These are phyloP conservation scores for Melanerpes aurifrons DNA, from an alignment of 2,113 vertebrate genomes.

Conservation along the genomic window DNA sequence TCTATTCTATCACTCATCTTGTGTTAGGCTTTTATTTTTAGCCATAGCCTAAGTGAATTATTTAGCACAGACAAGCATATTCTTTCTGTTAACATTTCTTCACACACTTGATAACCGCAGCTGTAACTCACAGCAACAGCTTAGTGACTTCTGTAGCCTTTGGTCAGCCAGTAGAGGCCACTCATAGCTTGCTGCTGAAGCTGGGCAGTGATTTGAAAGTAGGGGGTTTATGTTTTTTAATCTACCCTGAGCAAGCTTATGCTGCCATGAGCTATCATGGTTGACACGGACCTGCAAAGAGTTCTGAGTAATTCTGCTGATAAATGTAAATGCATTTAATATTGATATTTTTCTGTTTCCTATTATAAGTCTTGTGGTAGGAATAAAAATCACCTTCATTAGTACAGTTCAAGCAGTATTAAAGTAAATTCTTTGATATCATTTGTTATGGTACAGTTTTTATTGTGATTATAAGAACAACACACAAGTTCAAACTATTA, in stretches of 20 bases:
- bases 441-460: background rate
- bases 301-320: background rate
- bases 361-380: background rate
- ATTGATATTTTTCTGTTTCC: background rate
- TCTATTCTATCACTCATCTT: background rate
- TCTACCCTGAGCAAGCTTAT: background rate
- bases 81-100: background rate
- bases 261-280: background rate
- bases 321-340: background rate
- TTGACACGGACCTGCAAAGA: background rate
- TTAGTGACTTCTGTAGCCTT: constrained; percentile 84
- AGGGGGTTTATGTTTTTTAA: background rate
- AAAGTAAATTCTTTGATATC: background rate
- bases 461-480: background rate
- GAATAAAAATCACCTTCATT: background rate
- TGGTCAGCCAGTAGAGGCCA: constrained; percentile 98
- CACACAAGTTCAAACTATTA: background rate
- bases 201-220: constrained; percentile 55
- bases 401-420: background rate
- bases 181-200: constrained; percentile 89
- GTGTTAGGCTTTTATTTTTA: background rate
- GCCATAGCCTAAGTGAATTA: background rate
- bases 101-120: background rate
- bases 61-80: background rate
- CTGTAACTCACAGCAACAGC: background rate